Conservation (phyloP, 2,888 invertebrate genomes). For the Apamea sordens region DNA sequence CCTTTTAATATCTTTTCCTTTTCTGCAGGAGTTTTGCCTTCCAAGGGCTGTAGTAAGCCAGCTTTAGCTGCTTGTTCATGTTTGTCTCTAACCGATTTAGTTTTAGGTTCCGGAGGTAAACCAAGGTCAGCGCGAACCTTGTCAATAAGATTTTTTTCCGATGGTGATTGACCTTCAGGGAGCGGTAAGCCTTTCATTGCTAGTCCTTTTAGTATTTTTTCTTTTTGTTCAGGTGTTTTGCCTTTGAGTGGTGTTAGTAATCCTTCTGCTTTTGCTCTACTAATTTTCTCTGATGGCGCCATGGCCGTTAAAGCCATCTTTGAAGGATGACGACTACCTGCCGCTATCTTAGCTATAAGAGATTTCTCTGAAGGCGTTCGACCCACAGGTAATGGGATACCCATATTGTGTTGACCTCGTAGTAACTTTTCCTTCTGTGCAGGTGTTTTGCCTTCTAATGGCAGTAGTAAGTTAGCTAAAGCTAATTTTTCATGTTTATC, state of each 20-base stretch:
- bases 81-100: no score
- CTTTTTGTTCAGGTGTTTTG: conserved; percentile 63
- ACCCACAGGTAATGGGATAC: conserved; percentile 46
- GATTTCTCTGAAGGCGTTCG: conserved; percentile 41
- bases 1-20: no score
- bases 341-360: conserved; percentile 23
- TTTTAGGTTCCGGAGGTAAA: no score
- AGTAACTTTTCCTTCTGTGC: conserved; percentile 40
- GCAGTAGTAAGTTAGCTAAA: conserved; percentile 35
- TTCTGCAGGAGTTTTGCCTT: no score
- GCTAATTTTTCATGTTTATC: conserved; percentile 65
- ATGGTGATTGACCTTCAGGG: conserved; percentile 57
- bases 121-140: no score
- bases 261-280: conserved; percentile 22
- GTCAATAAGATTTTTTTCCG: conserved; percentile 11
- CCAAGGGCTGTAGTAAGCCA: no score
- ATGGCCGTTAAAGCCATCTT: neutral
- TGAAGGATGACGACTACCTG: neutral
- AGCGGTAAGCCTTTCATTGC: conserved; percentile 60
- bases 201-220: conserved; percentile 65
- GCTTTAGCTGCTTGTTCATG: no score
- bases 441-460: conserved; percentile 42
- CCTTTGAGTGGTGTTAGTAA: conserved; percentile 48
- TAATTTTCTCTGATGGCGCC: neutral
- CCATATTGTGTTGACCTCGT: conserved; percentile 2